Evolutionary conservation across 2,888 invertebrate genomes (phyloP).

Genomic region (Leptinotarsa rubiginosa): DNA sequence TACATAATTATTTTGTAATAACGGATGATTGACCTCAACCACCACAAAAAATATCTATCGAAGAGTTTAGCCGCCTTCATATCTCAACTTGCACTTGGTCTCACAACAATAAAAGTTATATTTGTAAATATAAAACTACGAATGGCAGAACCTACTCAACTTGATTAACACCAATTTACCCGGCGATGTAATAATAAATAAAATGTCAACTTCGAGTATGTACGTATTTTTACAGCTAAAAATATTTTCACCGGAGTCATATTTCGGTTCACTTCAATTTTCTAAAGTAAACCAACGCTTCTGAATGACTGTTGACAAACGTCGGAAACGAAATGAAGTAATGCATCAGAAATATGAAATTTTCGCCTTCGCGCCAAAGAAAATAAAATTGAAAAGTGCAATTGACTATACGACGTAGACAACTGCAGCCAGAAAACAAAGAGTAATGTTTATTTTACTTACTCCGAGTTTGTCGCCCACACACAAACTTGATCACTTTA

Average conservation of each 20-base stretch:
- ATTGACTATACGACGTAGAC: conserved; percentile 13
- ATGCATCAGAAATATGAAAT: conserved; percentile 24
- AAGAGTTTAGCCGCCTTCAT: too few relatives aligned
- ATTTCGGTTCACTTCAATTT: conserved; percentile 52
- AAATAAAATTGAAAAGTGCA: conserved; percentile 9
- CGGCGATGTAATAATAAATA: conserved; percentile 26
- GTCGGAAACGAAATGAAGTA: conserved; percentile 34
- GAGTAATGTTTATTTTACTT: conserved; percentile 5
- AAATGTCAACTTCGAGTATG: conserved; percentile 32
- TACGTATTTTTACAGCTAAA: conserved; percentile 37
- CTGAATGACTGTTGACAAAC: conserved; percentile 38
- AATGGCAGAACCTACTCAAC: conserved; percentile 33
- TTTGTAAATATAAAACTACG: conserved; percentile 34
- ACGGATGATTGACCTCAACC: too few relatives aligned
- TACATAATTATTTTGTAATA: too few relatives aligned
- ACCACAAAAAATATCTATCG: too few relatives aligned
- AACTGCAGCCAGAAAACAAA: conserved; percentile 1
- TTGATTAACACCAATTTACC: conserved; percentile 35
- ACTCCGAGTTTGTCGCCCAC: conserved; percentile 11
- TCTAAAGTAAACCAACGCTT: conserved; percentile 54
- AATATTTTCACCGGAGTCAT: conserved; percentile 34
- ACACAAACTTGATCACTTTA: neutral
- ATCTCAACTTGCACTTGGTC: neutral
- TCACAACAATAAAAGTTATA: conserved; percentile 31
- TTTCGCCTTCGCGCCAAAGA: neutral